Base-by-base conservation (phyloP, 2,888 invertebrate species). In the Drosophila siamana region DNA sequence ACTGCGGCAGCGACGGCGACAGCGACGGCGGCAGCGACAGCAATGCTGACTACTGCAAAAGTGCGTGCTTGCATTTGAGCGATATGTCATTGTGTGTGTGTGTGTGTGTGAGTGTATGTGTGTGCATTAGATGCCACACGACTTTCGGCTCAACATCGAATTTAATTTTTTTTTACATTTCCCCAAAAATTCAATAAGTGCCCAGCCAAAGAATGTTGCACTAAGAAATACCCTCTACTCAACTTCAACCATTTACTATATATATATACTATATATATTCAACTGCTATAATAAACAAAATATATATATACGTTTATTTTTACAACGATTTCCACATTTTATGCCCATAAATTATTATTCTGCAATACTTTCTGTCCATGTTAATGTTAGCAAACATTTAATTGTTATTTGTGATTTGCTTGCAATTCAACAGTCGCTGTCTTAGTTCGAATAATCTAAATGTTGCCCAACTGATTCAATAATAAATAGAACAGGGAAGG, bases 51-150 rank as follows among this genome's bases (percentile, higher is more conserved):
- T 88, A 47, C 68, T 85, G 88, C 86, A 82, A 82, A 86, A 86
- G 84, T 88, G 82, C 88, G 84, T 84, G 82, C 73, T 73, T 86
- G 88, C 84, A 70, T 78, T 68, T 70, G 47, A 71, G 71, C 79
- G 75, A 85, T 74, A 74, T 85, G 70, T 74, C 61, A 67, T 36
- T 57, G 41, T 56, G 61, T 70, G 51, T 51, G 48, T 64, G 62
- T 38, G 41, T 26, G 13, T 33, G 30, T 52, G 24, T 40, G 33
- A 54, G 41, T 36, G 51, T 30, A 24, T 43, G 40, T 55, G 36
- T 54, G 54, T 65, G 76, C 51, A 55, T 63, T 65, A 61, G 66
- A 69, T 65, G 64, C 48, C 63, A 41, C 51, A 51, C 60, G 57
- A 62, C 56, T 69, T 82, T 69, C 40, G 40, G 36, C 54, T 30